Evolutionary conservation across 2,797 vertebrate species (phyloP).

Genomic region (Brotula barbata): DNA sequence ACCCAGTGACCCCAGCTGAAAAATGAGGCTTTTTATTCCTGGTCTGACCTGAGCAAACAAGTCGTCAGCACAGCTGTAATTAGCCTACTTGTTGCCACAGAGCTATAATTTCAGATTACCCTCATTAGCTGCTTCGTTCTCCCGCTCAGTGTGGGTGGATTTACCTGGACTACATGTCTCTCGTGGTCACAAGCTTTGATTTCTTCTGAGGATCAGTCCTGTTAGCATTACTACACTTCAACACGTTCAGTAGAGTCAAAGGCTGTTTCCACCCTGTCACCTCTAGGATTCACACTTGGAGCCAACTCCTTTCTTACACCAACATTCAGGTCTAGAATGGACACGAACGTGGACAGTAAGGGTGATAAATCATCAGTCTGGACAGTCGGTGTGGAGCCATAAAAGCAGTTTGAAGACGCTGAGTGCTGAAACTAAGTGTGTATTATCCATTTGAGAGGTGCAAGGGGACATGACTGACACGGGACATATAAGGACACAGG

Average conservation of each 20-base stretch:
- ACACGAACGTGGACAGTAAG: neutral
- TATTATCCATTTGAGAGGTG: constrained; percentile 71
- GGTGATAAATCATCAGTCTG: constrained; percentile 17
- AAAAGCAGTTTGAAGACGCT: constrained; percentile 66
- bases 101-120: constrained; percentile 56
- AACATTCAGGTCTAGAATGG: constrained; percentile 6
- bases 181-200: neutral
- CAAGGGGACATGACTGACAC: constrained; percentile 75
- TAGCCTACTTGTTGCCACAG: constrained; percentile 24
- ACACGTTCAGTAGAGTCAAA: no score
- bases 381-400: constrained; percentile 52
- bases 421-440: constrained; percentile 67
- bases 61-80: constrained; percentile 22
- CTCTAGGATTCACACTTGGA: no score
- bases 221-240: neutral
- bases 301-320: neutral
- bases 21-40: neutral
- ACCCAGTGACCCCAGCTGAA: neutral
- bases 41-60: constrained; percentile 3
- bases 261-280: no score
- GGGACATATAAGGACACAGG: constrained; percentile 68
- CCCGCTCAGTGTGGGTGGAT: constrained; percentile 23
- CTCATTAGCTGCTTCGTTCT: constrained; percentile 40
- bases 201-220: neutral
- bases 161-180: neutral